Percentiles rank a stretch among this genome's conserved stretches.
These are phyloP conservation scores for Periophthalmodon schlosseri DNA, from an alignment of 2,113 vertebrate genomes.

Conservation along the genomic window DNA sequence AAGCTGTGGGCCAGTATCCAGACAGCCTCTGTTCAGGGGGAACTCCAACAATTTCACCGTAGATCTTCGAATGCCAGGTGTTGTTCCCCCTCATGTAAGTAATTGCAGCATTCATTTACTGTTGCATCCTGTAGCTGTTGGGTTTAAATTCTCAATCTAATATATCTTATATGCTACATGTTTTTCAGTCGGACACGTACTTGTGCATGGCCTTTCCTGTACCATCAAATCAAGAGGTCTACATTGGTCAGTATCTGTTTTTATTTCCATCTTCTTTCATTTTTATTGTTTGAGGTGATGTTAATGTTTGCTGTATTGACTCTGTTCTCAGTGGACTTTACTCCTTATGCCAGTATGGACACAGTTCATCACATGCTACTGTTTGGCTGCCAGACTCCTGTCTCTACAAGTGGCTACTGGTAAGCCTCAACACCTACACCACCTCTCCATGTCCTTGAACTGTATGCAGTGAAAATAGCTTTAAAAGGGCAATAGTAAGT, in stretches of 20 bases:
- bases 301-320: slow-evolving; percentile 20
- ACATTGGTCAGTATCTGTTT: slow-evolving; percentile 86
- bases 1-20: slow-evolving; percentile 80
- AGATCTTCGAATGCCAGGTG: slow-evolving; percentile 91
- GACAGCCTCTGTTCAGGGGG: slow-evolving; percentile 71
- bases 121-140: background rate
- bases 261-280: background rate
- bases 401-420: slow-evolving; percentile 87
- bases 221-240: slow-evolving; percentile 83
- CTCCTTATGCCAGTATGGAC: slow-evolving; percentile 92
- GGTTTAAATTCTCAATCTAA: background rate
- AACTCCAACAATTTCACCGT: slow-evolving; percentile 86
- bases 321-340: slow-evolving; percentile 89
- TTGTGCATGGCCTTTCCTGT: slow-evolving; percentile 87
- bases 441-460: background rate
- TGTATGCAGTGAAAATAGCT: background rate
- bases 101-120: background rate
- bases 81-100: slow-evolving; percentile 85
- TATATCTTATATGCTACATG: slow-evolving; percentile 23
- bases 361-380: slow-evolving; percentile 96
- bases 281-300: background rate
- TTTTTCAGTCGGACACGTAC: slow-evolving; percentile 91
- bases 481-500: background rate
- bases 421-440: slow-evolving; percentile 58
- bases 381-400: slow-evolving; percentile 90